Conservation (phyloP, 2,888 invertebrate genomes). For the Apodemia arnacis region DNA sequence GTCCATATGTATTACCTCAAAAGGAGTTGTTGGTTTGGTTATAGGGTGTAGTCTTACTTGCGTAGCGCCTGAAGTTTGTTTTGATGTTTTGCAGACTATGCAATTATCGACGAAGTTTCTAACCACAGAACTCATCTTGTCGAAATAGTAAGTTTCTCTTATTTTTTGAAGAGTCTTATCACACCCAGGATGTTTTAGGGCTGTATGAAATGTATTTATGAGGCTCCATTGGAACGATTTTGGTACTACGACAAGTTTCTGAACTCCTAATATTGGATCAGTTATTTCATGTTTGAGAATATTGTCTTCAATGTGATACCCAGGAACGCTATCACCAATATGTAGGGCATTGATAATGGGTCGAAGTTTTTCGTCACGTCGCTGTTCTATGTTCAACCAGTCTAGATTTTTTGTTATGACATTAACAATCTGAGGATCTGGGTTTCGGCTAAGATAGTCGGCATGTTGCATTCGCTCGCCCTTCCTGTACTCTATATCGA, state of each 20-base stretch:
- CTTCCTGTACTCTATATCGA: too few relatives aligned
- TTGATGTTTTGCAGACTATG: conserved; percentile 81
- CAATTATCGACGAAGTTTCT: conserved; percentile 69
- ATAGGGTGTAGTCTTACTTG: conserved; percentile 81
- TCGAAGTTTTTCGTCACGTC: too few relatives aligned
- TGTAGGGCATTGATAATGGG: too few relatives aligned
- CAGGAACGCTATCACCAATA: too few relatives aligned
- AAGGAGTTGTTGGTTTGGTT: conserved; percentile 69
- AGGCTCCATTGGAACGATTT: conserved; percentile 58
- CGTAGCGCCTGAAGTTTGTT: conserved; percentile 80
- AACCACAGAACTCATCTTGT: conserved; percentile 64
- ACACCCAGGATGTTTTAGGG: conserved; percentile 79
- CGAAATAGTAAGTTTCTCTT: conserved; percentile 73
- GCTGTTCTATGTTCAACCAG: conserved; percentile 62
- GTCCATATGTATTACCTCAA: conserved; percentile 81
- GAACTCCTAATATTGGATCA: conserved; percentile 15
- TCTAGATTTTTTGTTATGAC: conserved; percentile 66
- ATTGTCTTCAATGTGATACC: conserved; percentile 32
- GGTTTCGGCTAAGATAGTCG: conserved; percentile 83
- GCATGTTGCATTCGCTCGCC: conserved; percentile 72
- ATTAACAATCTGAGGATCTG: conserved; percentile 50
- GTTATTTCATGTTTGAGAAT: conserved; percentile 24
- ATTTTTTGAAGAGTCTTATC: conserved; percentile 80
- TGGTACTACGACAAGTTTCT: conserved; percentile 42
- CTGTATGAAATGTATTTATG: conserved; percentile 66